Conservation (phyloP, 2,797 vertebrate species). For the Meda fulgida region DNA sequence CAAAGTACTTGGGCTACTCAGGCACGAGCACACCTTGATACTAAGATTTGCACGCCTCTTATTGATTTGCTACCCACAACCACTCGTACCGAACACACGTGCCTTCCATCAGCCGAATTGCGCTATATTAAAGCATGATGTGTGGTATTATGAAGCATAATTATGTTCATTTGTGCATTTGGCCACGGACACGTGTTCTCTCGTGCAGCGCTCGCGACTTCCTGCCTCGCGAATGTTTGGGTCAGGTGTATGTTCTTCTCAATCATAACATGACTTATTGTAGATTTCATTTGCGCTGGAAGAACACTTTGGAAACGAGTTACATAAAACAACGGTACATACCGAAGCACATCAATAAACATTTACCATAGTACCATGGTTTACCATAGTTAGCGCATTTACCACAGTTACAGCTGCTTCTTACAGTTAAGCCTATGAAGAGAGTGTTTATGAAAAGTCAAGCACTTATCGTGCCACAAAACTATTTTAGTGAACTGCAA, state of each 20-base stretch:
- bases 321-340: background rate
- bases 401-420: background rate
- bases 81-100: background rate
- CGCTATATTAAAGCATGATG: background rate
- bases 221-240: conserved; percentile 45
- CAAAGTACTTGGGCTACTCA: background rate
- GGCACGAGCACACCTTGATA: background rate
- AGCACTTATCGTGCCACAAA: background rate
- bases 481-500: background rate
- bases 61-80: background rate
- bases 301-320: background rate
- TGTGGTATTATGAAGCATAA: background rate
- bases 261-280: background rate
- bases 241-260: conserved; percentile 32
- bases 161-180: background rate
- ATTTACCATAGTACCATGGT: background rate
- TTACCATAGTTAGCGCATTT: conserved; percentile 6
- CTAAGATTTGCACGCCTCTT: background rate
- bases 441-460: background rate
- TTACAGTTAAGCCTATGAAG: background rate
- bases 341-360: background rate
- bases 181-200: conserved; percentile 27
- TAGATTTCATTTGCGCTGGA: background rate
- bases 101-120: background rate
- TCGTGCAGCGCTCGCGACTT: conserved; percentile 13